These are phyloP conservation scores for Trichonephila clavata DNA, from an alignment of 1,140 invertebrate genomes.

Conservation along the genomic window DNA sequence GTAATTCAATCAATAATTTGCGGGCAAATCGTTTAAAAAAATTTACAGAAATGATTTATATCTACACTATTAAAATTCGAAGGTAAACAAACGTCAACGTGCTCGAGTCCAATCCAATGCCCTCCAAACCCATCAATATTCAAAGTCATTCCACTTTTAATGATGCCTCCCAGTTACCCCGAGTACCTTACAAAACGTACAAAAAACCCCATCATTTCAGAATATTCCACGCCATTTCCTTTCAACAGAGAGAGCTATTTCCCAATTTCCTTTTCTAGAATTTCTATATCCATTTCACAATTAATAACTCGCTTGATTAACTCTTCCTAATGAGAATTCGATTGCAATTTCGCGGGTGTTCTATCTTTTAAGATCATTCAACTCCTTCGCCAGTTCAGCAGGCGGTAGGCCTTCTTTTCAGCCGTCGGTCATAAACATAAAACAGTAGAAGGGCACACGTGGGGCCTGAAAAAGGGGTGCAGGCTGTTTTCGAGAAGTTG, in stretches of 20 bases:
- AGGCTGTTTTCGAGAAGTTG: slow-evolving; percentile 25
- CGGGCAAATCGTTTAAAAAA: too few relatives aligned
- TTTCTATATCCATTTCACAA: not conserved
- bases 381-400: not conserved
- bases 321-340: not conserved
- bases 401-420: not conserved
- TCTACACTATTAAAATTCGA: too few relatives aligned
- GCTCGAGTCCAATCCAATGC: too few relatives aligned
- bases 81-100: too few relatives aligned
- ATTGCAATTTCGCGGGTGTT: not conserved
- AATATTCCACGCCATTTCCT: not conserved
- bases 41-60: too few relatives aligned
- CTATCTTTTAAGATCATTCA: not conserved
- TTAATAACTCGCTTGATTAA: not conserved
- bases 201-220: too few relatives aligned
- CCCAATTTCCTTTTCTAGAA: not conserved
- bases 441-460: not conserved
- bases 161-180: not conserved
- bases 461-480: slow-evolving; percentile 13
- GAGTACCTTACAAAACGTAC: too few relatives aligned
- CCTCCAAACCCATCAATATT: not conserved
- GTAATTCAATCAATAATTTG: too few relatives aligned
- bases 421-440: slow-evolving; percentile 18
- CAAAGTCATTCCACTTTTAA: not conserved
- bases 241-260: not conserved